These are phyloP conservation scores for Pimpla rufipes DNA, from an alignment of 2,888 invertebrate genomes.

Conservation along the genomic window DNA sequence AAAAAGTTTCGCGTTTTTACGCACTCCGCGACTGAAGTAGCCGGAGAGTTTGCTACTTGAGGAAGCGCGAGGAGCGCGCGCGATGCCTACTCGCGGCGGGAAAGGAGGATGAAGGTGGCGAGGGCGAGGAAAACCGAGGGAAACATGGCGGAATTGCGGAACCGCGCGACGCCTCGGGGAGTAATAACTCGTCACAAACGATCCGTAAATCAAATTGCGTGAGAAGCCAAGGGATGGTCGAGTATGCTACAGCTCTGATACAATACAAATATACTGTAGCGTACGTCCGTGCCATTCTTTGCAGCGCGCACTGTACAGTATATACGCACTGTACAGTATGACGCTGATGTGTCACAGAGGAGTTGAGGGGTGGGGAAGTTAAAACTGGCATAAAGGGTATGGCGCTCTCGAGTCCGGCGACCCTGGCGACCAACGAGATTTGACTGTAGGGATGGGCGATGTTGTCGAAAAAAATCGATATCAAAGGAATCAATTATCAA, in stretches of 20 bases:
- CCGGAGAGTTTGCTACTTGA: conserved; percentile 7
- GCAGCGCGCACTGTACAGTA: conserved; percentile 2
- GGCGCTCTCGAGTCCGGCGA: conserved; percentile 41
- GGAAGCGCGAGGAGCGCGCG: conserved; percentile 18
- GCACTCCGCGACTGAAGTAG: conserved; percentile 27
- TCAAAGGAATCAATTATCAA: too few species aligned
- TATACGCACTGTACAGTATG: conserved; percentile 18
- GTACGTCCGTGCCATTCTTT: conserved; percentile 18
- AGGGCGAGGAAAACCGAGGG: conserved; percentile 49
- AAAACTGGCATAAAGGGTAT: conserved; percentile 20
- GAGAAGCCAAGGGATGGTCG: conserved; percentile 57
- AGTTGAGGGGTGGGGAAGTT: conserved; percentile 7
- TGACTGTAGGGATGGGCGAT: too few species aligned
- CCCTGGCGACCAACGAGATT: conserved; percentile 28
- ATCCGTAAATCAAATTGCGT: conserved; percentile 69
- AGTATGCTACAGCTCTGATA: conserved; percentile 29
- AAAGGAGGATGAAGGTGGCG: conserved; percentile 26
- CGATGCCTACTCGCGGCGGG: conserved; percentile 14
- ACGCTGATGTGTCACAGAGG: background rate
- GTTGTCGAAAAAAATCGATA: too few species aligned
- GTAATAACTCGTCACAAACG: conserved; percentile 68
- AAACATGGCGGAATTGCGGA: conserved; percentile 64
- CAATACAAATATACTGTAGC: conserved; percentile 11
- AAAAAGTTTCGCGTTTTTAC: conserved; percentile 51
- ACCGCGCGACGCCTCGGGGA: conserved; percentile 63